A percentile compares a stretch with the other conserved stretches of the same genome.
phyloP scores from a whole-genome alignment of 2,113 vertebrate genomes.

The Scophthalmus maximus region DNA sequence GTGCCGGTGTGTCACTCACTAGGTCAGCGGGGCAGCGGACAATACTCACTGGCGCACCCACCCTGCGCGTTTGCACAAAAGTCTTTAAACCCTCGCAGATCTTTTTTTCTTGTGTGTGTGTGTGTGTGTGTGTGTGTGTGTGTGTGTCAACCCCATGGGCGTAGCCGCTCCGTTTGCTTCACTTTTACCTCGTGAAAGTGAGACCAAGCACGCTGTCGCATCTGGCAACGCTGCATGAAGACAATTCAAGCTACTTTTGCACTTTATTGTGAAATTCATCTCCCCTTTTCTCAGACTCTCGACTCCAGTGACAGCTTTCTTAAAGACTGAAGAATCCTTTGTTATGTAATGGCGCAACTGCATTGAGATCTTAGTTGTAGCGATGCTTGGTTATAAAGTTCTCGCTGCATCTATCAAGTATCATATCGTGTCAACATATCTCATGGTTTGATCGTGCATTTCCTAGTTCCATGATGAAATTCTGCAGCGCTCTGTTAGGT shows the following conservation, averaged over 20 bases:
- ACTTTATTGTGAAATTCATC: not conserved
- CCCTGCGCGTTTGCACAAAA: conserved; percentile 22
- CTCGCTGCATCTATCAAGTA: not conserved
- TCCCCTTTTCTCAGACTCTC: not conserved
- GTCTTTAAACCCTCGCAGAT: not conserved
- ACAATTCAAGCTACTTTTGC: not conserved
- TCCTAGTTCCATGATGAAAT: too few relatives aligned
- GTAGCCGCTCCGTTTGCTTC: not conserved
- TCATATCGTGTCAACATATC: too few relatives aligned
- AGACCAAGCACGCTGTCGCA: not conserved
- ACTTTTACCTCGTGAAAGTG: conserved; percentile 1
- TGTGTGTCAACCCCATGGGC: too few relatives aligned
- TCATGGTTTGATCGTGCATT: too few relatives aligned
- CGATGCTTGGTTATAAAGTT: not conserved
- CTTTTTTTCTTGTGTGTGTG: too few relatives aligned
- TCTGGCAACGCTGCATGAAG: not conserved
- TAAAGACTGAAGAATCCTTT: not conserved
- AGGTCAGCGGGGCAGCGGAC: conserved; percentile 32
- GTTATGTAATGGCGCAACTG: not conserved
- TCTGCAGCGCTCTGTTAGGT: too few relatives aligned
- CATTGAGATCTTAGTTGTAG: not conserved
- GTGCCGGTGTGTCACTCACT: conserved; percentile 12
- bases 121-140: too few relatives aligned
- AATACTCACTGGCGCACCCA: conserved; percentile 19
- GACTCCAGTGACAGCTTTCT: not conserved